Base-by-base conservation (phyloP, 2,888 invertebrate genomes). In the Dryomyza anilis region DNA sequence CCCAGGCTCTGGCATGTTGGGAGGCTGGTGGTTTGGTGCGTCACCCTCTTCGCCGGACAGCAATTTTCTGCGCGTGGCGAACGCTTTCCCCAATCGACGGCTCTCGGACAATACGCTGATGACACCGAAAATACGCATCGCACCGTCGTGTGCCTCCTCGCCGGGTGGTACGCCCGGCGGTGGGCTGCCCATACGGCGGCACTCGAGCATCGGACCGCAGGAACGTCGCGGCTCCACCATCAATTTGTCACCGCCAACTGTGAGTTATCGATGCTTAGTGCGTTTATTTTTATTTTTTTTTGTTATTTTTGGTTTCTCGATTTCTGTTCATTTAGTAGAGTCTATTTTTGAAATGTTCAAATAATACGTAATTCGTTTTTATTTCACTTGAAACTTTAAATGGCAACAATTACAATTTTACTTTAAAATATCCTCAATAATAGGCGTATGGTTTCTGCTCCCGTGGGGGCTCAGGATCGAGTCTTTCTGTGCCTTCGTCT, bases 71-170 rank as follows among this genome's bases (percentile, higher is more conserved):
- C 89, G 93, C 64, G 95, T 96, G 33, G 89, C 89, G 67, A 90
- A 86, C 78, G 90, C 91, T 69, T 92, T 94, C 81, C 93, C 94
- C 59, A 94, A 90, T 80, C 89, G 95, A 61, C 90, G 96, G 59
- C 88, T 95, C 63, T 95, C 95, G 25, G 96, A 96, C 84, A 96
- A 96, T 81, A 94, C 95, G 55, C 85, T 95, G 78, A 93, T 94
- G 91, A 92, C 93, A 69, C 94, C 95, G 39, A 94, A 94, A 84
- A 94, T 94, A 71, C 89, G 92, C 60, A 91, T 95, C 67, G 94
- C 94, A 0, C 94, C 94, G 10, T 95, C 94, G 16, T 94, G 94
- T 81, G 92, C 94, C 12, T 93, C 94, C 3, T 94, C 94, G 1
- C 91, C 91, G 0, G 91, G 91, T 4, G 71, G 87, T 81, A 70